Evolutionary conservation across 2,113 vertebrate genomes (phyloP).

Genomic region (Candoia aspera): DNA sequence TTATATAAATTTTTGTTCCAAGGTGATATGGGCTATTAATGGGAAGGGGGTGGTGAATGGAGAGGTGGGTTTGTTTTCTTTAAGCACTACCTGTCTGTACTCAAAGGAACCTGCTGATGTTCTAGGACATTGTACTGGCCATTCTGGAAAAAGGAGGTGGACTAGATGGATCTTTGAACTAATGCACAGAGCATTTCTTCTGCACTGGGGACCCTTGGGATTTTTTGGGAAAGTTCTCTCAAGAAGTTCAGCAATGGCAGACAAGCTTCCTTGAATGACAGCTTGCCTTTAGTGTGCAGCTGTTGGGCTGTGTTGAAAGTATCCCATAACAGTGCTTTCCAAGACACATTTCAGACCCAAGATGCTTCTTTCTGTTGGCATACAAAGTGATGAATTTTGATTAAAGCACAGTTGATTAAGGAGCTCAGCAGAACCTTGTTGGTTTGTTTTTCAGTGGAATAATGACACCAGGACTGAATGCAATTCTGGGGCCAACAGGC

Average conservation of each 20-base stretch:
- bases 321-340: background rate
- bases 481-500: constrained; percentile 93
- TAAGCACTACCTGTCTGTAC: background rate
- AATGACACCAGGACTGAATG: constrained; percentile 94
- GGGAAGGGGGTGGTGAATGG: background rate
- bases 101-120: no score
- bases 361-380: background rate
- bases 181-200: background rate
- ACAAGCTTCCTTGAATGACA: background rate
- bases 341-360: background rate
- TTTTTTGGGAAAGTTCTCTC: background rate
- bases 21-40: background rate
- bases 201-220: background rate
- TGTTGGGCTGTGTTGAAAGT: background rate
- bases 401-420: background rate
- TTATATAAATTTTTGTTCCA: background rate
- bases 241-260: background rate
- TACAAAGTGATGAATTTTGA: background rate
- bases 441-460: constrained; percentile 83
- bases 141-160: background rate
- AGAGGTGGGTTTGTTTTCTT: background rate
- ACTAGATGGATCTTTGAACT: background rate
- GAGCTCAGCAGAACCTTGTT: background rate
- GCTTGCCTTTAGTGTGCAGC: background rate
- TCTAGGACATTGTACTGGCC: no score